Evolutionary conservation across 1,140 invertebrate genomes (phyloP), one percentile per base, ranked within the genome.

Genomic region (Rhopalosiphum maidis): DNA sequence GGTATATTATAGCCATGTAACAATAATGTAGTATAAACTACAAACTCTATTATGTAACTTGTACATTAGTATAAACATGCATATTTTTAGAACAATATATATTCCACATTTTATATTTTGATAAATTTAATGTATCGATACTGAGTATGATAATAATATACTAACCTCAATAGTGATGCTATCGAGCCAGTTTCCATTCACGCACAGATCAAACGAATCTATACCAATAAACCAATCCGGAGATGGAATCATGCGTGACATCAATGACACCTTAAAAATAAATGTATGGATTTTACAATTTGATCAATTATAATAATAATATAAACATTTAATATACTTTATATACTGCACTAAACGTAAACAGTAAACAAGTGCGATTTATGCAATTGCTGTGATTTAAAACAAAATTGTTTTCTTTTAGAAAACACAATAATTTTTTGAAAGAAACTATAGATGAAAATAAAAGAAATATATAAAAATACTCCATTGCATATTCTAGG

Each of bases 221-320:
- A 99, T 96, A 86, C 99, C 99, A 83, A 99, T 97, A 95, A 99
- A 99, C 99, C 99, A 99, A 96, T 99, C 99, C 0, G 99, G 99
- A 55, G 98, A 99, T 30, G 99, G 99, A 94, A 98, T 97, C 95
- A 99, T 98, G 94, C 97, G 96, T 15, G 97, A 96, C 96, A 98
- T 97, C 94, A 98, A 96, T 54, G 98, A 98, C 90, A 98, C 97
- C 96, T 98, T 95, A 89, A 95, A 0, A 89, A 83, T 41, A 86
- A 83, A 95, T 4, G 11, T n/a, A 54, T 7, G 4, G 15, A n/a
- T 87, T 51, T 48, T 77, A 77, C 15, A n/a, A 77, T 77, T n/a
- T 77, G 15, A 18, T 6, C 60, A 77, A 18, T 77, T 18, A 18
- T 77, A 77, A n/a, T 4, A 68, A n/a, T 68, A 86, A 23, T 86